Evolutionary conservation across 1,140 invertebrate species (phyloP), one percentile per base, ranked within the genome.

Genomic region (Zaprionus ornatus): DNA sequence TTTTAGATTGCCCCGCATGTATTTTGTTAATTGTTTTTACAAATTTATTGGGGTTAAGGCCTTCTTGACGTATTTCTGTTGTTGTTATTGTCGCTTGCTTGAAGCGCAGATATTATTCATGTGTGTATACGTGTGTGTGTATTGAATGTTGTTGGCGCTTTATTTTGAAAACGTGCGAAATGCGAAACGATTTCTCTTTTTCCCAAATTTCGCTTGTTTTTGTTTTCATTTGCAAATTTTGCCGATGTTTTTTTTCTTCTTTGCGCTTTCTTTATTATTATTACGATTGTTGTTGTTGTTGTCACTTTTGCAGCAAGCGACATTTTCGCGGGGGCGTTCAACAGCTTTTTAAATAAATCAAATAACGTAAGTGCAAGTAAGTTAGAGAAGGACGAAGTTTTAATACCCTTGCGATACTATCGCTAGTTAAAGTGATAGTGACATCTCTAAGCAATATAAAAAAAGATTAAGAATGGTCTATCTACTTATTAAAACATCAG

Each of bases 31-130:
- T 82, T 82, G 80, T 84, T 73, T 80, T 83, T 84, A 83, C 80
- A 72, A 79, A 80, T 83, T 84, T 83, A 83, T 84, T 83, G 77
- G 73, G 80, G 80, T 83, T 83, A 83, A 83, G 80, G 80, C 80
- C 77, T 83, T 80, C 40, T 66, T 78, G 65, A 71, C 79, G 82
- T 77, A 74, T 65, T 66, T 40, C 54, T 77, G 32, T 64, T 71
- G 27, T 73, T 68, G 2, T 61, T 60, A 32, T 71, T 56, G 55
- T 55, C 37, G 40, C 40, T 57, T 65, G 37, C 25, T 62, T 45
- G 37, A 69, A 69, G 61, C 68, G 57, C 59, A 65, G 50, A 79
- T 52, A 71, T 65, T 66, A 79, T 66, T 35, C 48, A 45, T 40
- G 56, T n/a, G 10, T 48, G 40, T 56, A 29, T 54, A 23, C 32